Evolutionary conservation across 2,797 vertebrate species (phyloP).

Genomic region (Trichosurus vulpecula): DNA sequence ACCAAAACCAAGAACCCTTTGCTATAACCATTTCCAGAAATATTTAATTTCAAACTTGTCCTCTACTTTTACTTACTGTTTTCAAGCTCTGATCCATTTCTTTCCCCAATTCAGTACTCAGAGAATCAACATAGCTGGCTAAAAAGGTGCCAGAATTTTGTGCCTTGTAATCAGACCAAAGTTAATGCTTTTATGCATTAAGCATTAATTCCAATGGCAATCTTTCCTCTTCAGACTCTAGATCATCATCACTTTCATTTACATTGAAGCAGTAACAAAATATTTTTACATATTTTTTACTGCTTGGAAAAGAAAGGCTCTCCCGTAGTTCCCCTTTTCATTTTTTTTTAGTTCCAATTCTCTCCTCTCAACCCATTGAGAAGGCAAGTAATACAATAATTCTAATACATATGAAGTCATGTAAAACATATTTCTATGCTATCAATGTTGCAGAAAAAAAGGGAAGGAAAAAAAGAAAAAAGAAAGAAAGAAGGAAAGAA

Average conservation of each 20-base stretch:
- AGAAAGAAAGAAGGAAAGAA: not conserved
- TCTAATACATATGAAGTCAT: too few species aligned
- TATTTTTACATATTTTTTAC: not conserved
- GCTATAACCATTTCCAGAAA: not conserved
- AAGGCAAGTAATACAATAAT: too few species aligned
- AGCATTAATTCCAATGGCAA: not conserved
- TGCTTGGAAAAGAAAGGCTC: not conserved
- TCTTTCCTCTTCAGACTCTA: not conserved
- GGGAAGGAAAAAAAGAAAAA: not conserved
- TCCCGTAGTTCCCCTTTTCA: not conserved
- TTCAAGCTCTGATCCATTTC: conserved; percentile 38
- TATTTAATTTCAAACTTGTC: not conserved
- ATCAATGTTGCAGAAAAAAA: too few species aligned
- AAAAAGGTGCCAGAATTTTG: not conserved
- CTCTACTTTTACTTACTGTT: not conserved
- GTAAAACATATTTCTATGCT: too few species aligned
- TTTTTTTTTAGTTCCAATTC: too few species aligned
- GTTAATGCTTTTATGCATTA: not conserved
- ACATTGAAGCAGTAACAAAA: not conserved
- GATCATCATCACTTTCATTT: not conserved
- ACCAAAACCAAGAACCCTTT: not conserved
- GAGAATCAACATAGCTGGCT: conserved; percentile 40
- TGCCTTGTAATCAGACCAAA: not conserved
- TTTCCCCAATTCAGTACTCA: conserved; percentile 40
- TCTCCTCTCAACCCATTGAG: too few species aligned